Base-by-base conservation (phyloP, 2,888 invertebrate species). In the Epistrophe grossulariae region DNA sequence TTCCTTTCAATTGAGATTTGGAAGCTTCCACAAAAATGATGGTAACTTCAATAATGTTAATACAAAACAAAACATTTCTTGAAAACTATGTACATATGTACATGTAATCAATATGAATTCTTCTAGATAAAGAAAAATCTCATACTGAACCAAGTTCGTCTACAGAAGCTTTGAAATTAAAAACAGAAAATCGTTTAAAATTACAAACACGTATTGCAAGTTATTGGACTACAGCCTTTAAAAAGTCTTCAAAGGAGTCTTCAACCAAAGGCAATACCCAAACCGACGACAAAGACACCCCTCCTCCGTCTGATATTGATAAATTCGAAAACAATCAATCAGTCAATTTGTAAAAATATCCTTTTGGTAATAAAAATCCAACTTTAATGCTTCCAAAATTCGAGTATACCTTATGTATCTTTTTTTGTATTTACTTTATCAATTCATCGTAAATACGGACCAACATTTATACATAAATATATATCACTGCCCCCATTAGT, bases 181-280 rank as follows among this genome's bases (percentile, higher is more conserved):
- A 31, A 35, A 6, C 59, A 15, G 82, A 73, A 9, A 70, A 19
- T 11, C 70, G 59, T 38, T 19, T 48, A 6, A 87, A 55, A 8
- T 62, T 91, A 13, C 91, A 90, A 73, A 74, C 89, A 4, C 91
- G 92, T 0, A 83, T 92, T 17, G 90, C 91, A 0, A 88, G 64
- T 40, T 91, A 91, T 85, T 92, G 91, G 91, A 90, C 90, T 71
- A 77, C 88, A 0, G 89, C 91, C 0, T 91, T 92, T 50, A 90
- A 90, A 48, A 82, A 74, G 38, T 11, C 62, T 1, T n/a, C 48
- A 7, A 79, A 76, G 17, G 82, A 82, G 10, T 28, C 80, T 24
- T 55, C 88, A 8, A 62, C 73, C 7, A 43, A 88, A 15, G 88
- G 85, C 4, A 88, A 85, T 7, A 84, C 81, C 19, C 81, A 88